These are phyloP conservation scores for Sebastes flavidus DNA, from an alignment of 2,797 vertebrate species.

Conservation along the genomic window DNA sequence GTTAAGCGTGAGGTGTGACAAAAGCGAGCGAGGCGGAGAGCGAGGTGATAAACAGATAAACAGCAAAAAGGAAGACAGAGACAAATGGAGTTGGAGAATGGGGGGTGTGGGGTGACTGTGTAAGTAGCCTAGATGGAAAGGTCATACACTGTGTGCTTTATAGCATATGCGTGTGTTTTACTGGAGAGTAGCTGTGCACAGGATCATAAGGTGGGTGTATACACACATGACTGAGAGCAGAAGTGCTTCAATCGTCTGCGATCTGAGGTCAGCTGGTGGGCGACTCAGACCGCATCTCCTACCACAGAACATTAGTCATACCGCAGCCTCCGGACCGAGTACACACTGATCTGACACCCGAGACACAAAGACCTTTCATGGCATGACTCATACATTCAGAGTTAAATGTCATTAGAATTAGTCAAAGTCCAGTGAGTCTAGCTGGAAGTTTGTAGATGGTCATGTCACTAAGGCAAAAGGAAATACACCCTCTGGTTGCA, in stretches of 20 bases:
- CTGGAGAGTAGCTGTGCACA: not conserved
- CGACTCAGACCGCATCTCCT: not conserved
- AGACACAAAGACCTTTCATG: constrained; percentile 34
- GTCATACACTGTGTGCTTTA: not conserved
- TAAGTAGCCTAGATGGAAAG: constrained; percentile 10
- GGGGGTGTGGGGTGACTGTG: constrained; percentile 1
- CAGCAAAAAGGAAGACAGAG: constrained; percentile 11
- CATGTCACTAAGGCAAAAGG: not conserved
- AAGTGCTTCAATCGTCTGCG: not conserved
- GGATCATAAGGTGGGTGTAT: not conserved
- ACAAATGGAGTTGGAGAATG: constrained; percentile 12
- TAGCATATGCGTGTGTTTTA: not conserved
- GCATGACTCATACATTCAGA: constrained; percentile 29
- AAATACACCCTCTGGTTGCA: not conserved
- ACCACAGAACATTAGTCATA: constrained; percentile 37
- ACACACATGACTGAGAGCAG: not conserved
- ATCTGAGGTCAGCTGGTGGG: constrained; percentile 32
- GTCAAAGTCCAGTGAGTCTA: not conserved
- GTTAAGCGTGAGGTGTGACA: constrained; percentile 21
- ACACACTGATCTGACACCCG: constrained; percentile 15
- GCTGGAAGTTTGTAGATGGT: not conserved
- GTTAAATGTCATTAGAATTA: constrained; percentile 26
- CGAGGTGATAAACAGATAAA: constrained; percentile 13
- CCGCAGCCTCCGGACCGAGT: not conserved
- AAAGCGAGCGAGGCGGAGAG: not conserved